Conservation (phyloP, 2,797 vertebrate genomes). For the Fundulus diaphanus region DNA sequence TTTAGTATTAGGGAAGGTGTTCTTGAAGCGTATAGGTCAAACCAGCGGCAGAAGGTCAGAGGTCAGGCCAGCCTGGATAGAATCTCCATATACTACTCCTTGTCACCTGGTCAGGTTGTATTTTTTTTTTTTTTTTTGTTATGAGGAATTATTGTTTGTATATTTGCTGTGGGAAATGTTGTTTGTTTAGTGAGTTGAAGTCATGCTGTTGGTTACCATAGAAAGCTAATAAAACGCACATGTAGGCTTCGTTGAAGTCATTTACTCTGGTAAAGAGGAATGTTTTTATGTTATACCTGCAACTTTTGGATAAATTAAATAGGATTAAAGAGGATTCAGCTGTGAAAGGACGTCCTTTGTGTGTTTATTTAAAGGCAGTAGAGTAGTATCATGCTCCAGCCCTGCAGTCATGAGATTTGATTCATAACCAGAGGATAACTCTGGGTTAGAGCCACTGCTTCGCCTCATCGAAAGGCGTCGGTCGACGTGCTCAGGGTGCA, state of each 20-base stretch:
- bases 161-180: neutral
- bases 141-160: neutral
- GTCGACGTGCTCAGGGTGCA: neutral
- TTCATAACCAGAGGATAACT: neutral
- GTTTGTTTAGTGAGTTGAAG: neutral
- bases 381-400: too few species aligned
- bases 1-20: neutral
- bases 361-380: neutral
- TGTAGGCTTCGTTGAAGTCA: neutral
- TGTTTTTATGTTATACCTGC: neutral
- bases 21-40: neutral
- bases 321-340: constrained; percentile 1
- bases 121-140: neutral
- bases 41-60: neutral
- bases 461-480: neutral
- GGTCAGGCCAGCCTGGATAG: neutral
- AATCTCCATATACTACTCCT: neutral
- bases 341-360: neutral
- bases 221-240: neutral
- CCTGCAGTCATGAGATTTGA: neutral
- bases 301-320: neutral
- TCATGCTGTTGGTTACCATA: neutral
- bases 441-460: neutral
- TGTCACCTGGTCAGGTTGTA: neutral
- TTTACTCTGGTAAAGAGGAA: neutral